Percentiles rank a stretch among this genome's conserved stretches.
phyloP scores from a whole-genome alignment of 2,797 vertebrate species.

The Mionectes olivaceus region DNA sequence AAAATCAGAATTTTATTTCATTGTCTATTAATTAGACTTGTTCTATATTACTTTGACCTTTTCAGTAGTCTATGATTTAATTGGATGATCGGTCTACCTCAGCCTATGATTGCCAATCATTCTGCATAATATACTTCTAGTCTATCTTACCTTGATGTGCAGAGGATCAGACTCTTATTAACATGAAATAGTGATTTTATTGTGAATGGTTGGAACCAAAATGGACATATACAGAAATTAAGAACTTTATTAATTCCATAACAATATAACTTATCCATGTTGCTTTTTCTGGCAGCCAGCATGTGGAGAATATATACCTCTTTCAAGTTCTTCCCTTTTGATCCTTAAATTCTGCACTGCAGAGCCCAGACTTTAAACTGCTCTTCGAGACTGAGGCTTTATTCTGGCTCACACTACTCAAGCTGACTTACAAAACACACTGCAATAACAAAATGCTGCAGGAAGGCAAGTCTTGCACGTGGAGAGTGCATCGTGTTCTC shows the following conservation, averaged over 20 bases:
- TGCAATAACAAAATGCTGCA: background rate
- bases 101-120: constrained; percentile 71
- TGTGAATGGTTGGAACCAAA: background rate
- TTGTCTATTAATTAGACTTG: constrained; percentile 79
- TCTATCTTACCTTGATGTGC: background rate
- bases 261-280: background rate
- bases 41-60: constrained; percentile 83
- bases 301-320: background rate
- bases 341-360: background rate
- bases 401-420: background rate
- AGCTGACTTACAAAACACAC: background rate
- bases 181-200: constrained; percentile 29
- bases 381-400: background rate
- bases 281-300: background rate
- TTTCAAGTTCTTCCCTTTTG: background rate
- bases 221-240: background rate
- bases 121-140: constrained; percentile 64
- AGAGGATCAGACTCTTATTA: constrained; percentile 7
- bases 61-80: constrained; percentile 84
- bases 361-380: background rate
- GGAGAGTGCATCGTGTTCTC: background rate
- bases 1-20: constrained; percentile 79
- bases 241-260: background rate
- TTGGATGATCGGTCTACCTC: constrained; percentile 77
- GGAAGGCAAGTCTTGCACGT: background rate